Conservation (phyloP, 2,797 vertebrate genomes). For the Periophthalmus magnuspinnatus region DNA sequence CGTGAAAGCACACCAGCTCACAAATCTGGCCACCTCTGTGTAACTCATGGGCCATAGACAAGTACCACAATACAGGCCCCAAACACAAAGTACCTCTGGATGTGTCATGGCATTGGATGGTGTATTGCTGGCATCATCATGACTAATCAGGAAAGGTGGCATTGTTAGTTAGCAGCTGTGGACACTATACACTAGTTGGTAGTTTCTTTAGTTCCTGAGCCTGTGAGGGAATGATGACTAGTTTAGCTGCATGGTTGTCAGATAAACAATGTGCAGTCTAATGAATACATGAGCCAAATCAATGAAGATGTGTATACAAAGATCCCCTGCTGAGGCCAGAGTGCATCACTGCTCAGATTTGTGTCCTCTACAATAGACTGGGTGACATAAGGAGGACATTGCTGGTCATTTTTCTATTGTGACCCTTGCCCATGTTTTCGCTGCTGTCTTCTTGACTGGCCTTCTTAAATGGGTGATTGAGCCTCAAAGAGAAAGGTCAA, state of each 20-base stretch:
- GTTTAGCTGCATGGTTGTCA: slow-evolving; percentile 70
- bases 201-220: slow-evolving; percentile 68
- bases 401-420: slow-evolving; percentile 73
- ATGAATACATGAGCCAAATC: slow-evolving; percentile 84
- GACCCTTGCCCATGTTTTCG: slow-evolving; percentile 49
- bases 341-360: slow-evolving; percentile 82
- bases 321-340: slow-evolving; percentile 76
- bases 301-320: slow-evolving; percentile 81
- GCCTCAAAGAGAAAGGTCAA: slow-evolving; percentile 80
- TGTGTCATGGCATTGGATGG: slow-evolving; percentile 55
- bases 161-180: slow-evolving; percentile 75
- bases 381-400: slow-evolving; percentile 82
- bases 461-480: slow-evolving; percentile 77
- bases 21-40: slow-evolving; percentile 69
- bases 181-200: slow-evolving; percentile 47
- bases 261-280: slow-evolving; percentile 75
- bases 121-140: slow-evolving; percentile 64
- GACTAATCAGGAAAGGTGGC: slow-evolving; percentile 73
- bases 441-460: slow-evolving; percentile 58
- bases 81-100: slow-evolving; percentile 47
- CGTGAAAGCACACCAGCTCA: slow-evolving; percentile 78
- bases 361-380: slow-evolving; percentile 80
- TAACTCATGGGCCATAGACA: slow-evolving; percentile 56
- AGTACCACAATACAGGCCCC: slow-evolving; percentile 59
- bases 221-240: slow-evolving; percentile 56